phyloP scores from a whole-genome alignment of 2,797 vertebrate species.

The Amniataba percoides region DNA sequence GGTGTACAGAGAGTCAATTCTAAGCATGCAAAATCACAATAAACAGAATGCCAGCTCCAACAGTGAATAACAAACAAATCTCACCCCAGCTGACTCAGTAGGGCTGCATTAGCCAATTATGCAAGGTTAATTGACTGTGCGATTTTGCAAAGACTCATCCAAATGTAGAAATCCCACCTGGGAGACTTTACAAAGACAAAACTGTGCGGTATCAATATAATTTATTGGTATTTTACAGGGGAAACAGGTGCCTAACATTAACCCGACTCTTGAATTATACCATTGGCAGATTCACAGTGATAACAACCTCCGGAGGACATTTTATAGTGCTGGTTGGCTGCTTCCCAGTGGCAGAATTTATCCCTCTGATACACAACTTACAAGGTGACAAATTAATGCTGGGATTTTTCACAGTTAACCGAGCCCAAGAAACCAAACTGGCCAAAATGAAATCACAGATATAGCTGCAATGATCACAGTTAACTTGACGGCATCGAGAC shows the following conservation, averaged over 20 bases:
- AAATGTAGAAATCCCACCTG: slow-evolving; percentile 54
- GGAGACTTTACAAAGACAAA: slow-evolving; percentile 23
- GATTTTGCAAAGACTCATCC: slow-evolving; percentile 47
- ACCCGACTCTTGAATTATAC: slow-evolving; percentile 12
- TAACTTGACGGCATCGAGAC: neutral
- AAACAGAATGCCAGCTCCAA: slow-evolving; percentile 69
- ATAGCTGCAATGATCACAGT: slow-evolving; percentile 15
- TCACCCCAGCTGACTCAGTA: slow-evolving; percentile 72
- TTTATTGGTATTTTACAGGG: slow-evolving; percentile 5
- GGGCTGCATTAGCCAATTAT: slow-evolving; percentile 63
- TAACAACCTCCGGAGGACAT: slow-evolving; percentile 1
- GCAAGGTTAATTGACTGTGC: slow-evolving; percentile 56
- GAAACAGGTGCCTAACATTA: slow-evolving; percentile 5
- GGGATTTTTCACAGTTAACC: slow-evolving; percentile 40
- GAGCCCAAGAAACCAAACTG: slow-evolving; percentile 31
- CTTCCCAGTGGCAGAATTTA: slow-evolving; percentile 43
- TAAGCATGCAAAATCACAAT: slow-evolving; percentile 68
- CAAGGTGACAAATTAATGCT: slow-evolving; percentile 57
- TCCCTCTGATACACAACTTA: slow-evolving; percentile 31
- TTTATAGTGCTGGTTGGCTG: slow-evolving; percentile 32
- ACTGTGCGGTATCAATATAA: neutral
- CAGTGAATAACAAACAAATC: slow-evolving; percentile 78
- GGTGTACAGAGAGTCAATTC: slow-evolving; percentile 58
- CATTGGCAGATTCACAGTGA: slow-evolving; percentile 30
- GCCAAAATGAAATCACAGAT: slow-evolving; percentile 30